phyloP scores from a whole-genome alignment of 2,797 vertebrate genomes.

The Darevskia mixta region DNA sequence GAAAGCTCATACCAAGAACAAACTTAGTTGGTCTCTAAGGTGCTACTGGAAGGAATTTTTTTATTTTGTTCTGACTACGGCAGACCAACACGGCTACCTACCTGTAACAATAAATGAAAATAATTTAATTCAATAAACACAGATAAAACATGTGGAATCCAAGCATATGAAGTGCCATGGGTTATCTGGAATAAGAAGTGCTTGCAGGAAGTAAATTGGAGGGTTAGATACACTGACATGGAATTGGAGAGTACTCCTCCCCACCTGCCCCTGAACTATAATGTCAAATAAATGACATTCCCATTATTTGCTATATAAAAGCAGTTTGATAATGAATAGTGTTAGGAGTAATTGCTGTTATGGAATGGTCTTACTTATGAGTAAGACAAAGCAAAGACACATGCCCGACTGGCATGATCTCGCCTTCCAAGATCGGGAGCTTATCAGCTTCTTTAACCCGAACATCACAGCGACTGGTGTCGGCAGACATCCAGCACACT shows the following conservation, averaged over 20 bases:
- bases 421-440: no score
- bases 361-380: no score
- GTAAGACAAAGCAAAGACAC: no score
- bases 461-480: no score
- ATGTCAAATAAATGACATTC: constrained; percentile 16
- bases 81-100: no score
- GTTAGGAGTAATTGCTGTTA: constrained; percentile 27
- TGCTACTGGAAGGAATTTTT: no score
- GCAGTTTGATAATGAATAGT: constrained; percentile 34
- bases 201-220: constrained; percentile 20
- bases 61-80: no score
- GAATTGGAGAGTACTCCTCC: background rate
- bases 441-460: no score
- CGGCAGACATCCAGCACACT: no score
- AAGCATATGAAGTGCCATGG: constrained; percentile 1
- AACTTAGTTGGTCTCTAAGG: no score
- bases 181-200: constrained; percentile 1
- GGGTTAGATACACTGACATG: constrained; percentile 33
- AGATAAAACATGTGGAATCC: constrained; percentile 53
- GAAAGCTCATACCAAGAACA: no score
- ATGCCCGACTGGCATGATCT: no score
- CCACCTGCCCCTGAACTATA: constrained; percentile 40
- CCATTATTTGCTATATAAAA: constrained; percentile 39
- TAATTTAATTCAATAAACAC: constrained; percentile 63
- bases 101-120: constrained; percentile 39